These are phyloP conservation scores for Columbina picui DNA, from an alignment of 2,113 vertebrate genomes.

Conservation along the genomic window DNA sequence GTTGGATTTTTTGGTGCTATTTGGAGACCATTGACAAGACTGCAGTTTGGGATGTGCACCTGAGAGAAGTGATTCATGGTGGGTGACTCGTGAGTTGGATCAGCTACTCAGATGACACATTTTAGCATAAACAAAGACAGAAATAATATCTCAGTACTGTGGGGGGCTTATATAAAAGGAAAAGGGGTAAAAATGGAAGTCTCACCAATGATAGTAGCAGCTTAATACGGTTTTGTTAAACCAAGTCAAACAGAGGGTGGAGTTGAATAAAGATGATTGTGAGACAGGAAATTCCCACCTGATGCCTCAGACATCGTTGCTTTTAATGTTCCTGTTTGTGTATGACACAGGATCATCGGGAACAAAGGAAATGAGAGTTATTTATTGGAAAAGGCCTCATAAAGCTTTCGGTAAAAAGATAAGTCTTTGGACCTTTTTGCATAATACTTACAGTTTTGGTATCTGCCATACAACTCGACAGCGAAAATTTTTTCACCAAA, in stretches of 20 bases:
- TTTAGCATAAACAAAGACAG: background rate
- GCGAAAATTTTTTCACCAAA: background rate
- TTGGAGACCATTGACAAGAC: background rate
- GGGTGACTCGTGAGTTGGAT: background rate
- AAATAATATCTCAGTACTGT: background rate
- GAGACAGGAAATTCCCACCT: slow-evolving; percentile 49
- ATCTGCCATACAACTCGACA: background rate
- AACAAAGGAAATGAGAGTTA: slow-evolving; percentile 27
- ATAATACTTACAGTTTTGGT: background rate
- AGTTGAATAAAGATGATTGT: background rate
- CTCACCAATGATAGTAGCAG: background rate
- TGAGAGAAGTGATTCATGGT: background rate
- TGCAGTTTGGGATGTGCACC: background rate
- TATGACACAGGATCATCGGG: slow-evolving; percentile 7
- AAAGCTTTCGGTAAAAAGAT: background rate
- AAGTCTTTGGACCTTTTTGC: background rate
- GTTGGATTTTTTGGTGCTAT: background rate
- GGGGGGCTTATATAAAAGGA: background rate
- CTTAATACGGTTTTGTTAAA: background rate
- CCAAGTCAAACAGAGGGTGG: background rate
- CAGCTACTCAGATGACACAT: background rate
- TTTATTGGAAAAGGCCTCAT: background rate
- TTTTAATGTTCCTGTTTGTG: background rate
- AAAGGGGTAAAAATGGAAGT: background rate
- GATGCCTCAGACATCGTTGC: slow-evolving; percentile 1